These are phyloP conservation scores for Poecilia gillii DNA, from an alignment of 2,797 vertebrate genomes.

Conservation along the genomic window DNA sequence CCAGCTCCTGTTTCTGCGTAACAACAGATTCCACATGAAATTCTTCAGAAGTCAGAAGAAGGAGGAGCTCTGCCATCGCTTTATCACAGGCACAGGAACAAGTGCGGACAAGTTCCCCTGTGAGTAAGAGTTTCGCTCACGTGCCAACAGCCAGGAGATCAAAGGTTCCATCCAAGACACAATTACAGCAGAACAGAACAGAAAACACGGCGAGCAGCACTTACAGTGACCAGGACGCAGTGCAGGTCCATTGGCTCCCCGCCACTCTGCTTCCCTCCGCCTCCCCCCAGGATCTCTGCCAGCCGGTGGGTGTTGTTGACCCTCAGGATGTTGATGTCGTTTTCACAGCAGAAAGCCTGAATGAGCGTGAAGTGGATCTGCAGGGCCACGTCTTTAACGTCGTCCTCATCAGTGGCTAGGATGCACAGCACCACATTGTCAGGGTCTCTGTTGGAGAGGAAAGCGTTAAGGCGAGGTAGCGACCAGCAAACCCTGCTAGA, in stretches of 20 bases:
- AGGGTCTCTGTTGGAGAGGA: conserved; percentile 82
- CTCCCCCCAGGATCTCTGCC: conserved; percentile 84
- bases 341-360: conserved; percentile 96
- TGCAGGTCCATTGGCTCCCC: conserved; percentile 89
- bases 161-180: conserved; percentile 1
- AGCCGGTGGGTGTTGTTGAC: conserved; percentile 90
- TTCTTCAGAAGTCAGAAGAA: conserved; percentile 49
- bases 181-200: neutral
- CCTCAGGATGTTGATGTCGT: conserved; percentile 93
- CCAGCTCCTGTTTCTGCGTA: neutral
- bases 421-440: conserved; percentile 94
- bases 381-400: conserved; percentile 90
- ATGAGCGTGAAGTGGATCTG: conserved; percentile 98
- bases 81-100: conserved; percentile 51
- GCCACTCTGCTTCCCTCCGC: conserved; percentile 69
- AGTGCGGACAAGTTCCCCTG: conserved; percentile 57
- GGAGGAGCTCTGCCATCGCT: conserved; percentile 41
- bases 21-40: conserved; percentile 14
- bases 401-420: conserved; percentile 90
- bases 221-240: conserved; percentile 94
- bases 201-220: conserved; percentile 38
- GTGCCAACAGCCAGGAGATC: neutral
- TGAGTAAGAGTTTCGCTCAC: conserved; percentile 40
- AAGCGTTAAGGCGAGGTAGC: neutral
- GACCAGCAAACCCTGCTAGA: neutral